phyloP scores from a whole-genome alignment of 2,888 invertebrate species.

The Eupeodes luniger region DNA sequence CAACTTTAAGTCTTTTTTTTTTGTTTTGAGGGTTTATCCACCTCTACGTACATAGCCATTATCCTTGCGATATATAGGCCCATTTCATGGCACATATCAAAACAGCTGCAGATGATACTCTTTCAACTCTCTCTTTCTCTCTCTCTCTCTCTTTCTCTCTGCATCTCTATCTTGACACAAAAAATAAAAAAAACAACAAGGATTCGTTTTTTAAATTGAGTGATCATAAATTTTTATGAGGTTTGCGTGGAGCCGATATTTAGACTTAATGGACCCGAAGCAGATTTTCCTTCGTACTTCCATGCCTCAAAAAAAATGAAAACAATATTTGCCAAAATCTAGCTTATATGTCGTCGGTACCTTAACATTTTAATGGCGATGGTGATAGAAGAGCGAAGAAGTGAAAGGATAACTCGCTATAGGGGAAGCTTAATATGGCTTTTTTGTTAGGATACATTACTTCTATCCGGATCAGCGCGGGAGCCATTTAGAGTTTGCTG shows the following conservation, averaged over 20 bases:
- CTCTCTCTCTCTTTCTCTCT: background rate
- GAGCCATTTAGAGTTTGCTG: conserved; percentile 54
- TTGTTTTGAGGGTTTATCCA: conserved; percentile 37
- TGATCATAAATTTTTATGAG: conserved; percentile 76
- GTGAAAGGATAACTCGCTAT: background rate
- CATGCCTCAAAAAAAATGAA: background rate
- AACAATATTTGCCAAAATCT: conserved; percentile 3
- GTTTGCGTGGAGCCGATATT: conserved; percentile 76
- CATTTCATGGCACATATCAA: conserved; percentile 20
- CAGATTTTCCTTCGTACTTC: conserved; percentile 59
- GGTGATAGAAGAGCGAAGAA: background rate
- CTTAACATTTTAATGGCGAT: conserved; percentile 37
- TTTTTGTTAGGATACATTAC: conserved; percentile 49
- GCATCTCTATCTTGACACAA: background rate
- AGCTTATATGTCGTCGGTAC: background rate
- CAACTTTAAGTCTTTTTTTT: background rate
- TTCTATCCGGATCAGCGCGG: conserved; percentile 57
- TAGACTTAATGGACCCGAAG: conserved; percentile 75
- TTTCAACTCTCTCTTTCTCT: background rate
- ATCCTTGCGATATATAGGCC: conserved; percentile 28
- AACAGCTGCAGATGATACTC: conserved; percentile 27
- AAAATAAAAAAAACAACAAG: conserved; percentile 37
- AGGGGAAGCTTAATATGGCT: conserved; percentile 12
- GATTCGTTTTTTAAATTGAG: conserved; percentile 72
- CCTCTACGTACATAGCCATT: conserved; percentile 19